Evolutionary conservation across 2,797 vertebrate species (phyloP), one percentile per base, ranked within the genome.

Genomic region (Gobio occitaniae): DNA sequence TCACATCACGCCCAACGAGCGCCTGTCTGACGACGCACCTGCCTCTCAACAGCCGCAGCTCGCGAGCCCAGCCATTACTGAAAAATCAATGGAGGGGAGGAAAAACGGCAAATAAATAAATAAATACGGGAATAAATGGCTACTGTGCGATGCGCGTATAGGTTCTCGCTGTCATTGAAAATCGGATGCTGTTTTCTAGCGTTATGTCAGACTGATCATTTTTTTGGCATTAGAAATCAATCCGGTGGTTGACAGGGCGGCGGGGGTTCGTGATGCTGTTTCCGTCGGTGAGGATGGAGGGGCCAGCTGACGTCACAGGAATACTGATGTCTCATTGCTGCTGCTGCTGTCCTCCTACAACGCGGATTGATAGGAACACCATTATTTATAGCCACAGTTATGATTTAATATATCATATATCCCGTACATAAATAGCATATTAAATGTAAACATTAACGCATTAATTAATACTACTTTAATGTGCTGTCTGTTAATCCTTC

Each of bases 251-350:
- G 84, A 87, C 65, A 86, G 72, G 82, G 85, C 77, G 89, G 84
- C 87, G 87, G 86, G 89, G 90, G 90, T 86, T 90, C 77, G 83
- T 82, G 85, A 84, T 87, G 88, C 88, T 38, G 93, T 92, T 93
- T 93, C 84, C 68, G 86, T 76, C 77, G 82, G 65, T 78, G 83
- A 32, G 50, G 92, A 93, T 91, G 91, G 91, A 91, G 90, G 88
- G 88, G 93, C 92, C 93, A 93, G 93, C 92, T 95, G 95, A 96
- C 94, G 95, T 94, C 95, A 95, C 92, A 61, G 66, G 48, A 78
- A 82, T 59, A 12, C 12, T 80, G 72, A 76, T 80, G 68, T 85
- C 69, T 86, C 82, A 80, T 44, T 68, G 19, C 59, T 44, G 79
- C 66, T 56, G 69, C 59, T 44, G 79, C 66, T 56, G 69, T 74